phyloP scores from a whole-genome alignment of 1,140 invertebrate species.

The Callitettix versicolor region DNA sequence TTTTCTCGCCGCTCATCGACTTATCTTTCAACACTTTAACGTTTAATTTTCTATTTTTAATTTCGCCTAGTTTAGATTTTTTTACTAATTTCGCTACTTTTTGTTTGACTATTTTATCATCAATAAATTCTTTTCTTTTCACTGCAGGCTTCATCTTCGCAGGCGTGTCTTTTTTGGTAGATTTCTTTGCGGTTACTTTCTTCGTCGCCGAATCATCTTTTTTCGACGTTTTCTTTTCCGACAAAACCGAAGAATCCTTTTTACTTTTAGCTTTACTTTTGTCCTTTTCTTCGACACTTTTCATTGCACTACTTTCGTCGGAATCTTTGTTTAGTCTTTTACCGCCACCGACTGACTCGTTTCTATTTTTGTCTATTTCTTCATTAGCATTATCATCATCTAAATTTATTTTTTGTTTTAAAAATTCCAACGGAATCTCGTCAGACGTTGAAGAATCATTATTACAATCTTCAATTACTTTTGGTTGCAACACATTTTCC shows the following conservation, averaged over 20 bases:
- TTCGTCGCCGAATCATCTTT: conserved; percentile 2
- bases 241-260: no score
- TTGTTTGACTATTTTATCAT: conserved; percentile 14
- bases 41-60: conserved; percentile 12
- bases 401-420: conserved; percentile 9
- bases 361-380: neutral
- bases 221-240: conserved; percentile 6
- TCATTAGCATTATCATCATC: conserved; percentile 9
- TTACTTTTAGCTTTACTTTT: neutral
- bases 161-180: neutral
- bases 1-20: conserved; percentile 24
- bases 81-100: conserved; percentile 12
- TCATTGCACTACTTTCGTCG: conserved; percentile 1
- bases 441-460: conserved; percentile 13
- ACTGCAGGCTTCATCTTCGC: neutral
- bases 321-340: conserved; percentile 6
- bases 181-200: conserved; percentile 13
- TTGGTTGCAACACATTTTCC: neutral
- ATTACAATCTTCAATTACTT: neutral
- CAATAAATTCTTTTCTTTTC: conserved; percentile 13
- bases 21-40: conserved; percentile 10
- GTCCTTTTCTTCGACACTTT: neutral
- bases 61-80: conserved; percentile 15
- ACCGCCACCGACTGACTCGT: neutral
- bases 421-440: conserved; percentile 8